These are phyloP conservation scores for Catharus minimus DNA, from an alignment of 2,113 vertebrate genomes.

Conservation along the genomic window DNA sequence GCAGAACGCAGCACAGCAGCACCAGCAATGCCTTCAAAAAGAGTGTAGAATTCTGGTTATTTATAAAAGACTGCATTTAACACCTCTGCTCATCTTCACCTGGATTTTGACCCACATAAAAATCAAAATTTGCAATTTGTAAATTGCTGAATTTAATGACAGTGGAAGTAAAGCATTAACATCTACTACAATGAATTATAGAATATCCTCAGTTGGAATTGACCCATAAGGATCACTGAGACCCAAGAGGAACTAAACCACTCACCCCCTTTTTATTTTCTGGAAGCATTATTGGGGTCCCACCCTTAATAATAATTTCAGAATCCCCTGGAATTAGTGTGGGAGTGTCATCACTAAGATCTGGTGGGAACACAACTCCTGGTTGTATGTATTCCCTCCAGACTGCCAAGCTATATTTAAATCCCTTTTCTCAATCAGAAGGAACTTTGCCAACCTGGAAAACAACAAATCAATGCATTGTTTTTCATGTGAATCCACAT, in stretches of 20 bases:
- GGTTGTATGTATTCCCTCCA: neutral
- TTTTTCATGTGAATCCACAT: conserved; percentile 53
- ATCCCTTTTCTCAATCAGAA: neutral
- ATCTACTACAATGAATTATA: neutral
- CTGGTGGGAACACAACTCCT: neutral
- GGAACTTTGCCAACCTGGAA: conserved; percentile 50
- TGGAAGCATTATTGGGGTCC: neutral
- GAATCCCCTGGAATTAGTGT: neutral
- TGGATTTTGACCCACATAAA: neutral
- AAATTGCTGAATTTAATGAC: neutral
- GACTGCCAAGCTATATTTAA: neutral
- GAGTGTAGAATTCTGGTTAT: neutral
- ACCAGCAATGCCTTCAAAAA: neutral
- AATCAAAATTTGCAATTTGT: neutral
- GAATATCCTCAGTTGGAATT: neutral
- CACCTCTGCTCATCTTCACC: neutral
- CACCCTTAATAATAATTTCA: neutral
- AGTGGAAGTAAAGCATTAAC: neutral
- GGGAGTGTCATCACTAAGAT: neutral
- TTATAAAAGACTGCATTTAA: neutral
- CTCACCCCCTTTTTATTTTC: neutral
- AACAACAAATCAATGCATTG: conserved; percentile 57
- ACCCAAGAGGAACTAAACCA: neutral
- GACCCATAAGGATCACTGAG: neutral
- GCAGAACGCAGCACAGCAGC: neutral